Evolutionary conservation across 2,797 vertebrate species (phyloP), one percentile per base, ranked within the genome.

Genomic region (Pogoniulus pusillus): DNA sequence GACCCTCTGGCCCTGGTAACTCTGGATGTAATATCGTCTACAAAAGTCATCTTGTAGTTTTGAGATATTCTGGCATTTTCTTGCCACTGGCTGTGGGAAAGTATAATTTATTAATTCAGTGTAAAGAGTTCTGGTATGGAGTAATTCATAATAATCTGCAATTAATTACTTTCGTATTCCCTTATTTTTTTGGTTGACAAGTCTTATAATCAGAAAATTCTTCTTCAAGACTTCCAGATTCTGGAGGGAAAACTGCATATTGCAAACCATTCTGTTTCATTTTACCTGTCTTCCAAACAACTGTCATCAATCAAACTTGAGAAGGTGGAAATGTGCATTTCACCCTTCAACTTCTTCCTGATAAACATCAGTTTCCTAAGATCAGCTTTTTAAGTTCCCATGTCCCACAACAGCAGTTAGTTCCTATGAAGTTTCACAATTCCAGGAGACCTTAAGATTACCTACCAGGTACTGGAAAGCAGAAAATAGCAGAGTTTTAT

Each of bases 211-310:
- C 59, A 81, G 47, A 91, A 89, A 63, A 39, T 19, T 87, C 34
- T 26, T 90, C 51, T 39, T 83, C 57, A 59, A 74, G 43, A 81
- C 54, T 3, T 3, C 5, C 49, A 18, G 27, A 63, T 54, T 85
- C 66, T 41, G 12, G 11, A 23, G 0, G 0, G 74, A 86, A 93
- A 89, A 47, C 35, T 53, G 35, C 68, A 86, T 37, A 71, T 47
- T 71, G 80, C 51, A 87, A 92, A 66, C 54, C 17, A 41, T 7
- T 23, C 37, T 37, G 8, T 72, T 92, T 58, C 57, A 64, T 87
- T 73, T 79, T 79, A 87, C 77, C 81, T 54, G 55, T 83, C 84
- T 91, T 85, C 74, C 60, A 76, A 94, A 79, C 6, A 82, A 65
- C 69, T 7, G 1, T 4, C 60, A 92, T 82, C 70, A 45, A 73